Base-by-base conservation (phyloP, 2,113 vertebrate genomes). In the Axis porcinus region DNA sequence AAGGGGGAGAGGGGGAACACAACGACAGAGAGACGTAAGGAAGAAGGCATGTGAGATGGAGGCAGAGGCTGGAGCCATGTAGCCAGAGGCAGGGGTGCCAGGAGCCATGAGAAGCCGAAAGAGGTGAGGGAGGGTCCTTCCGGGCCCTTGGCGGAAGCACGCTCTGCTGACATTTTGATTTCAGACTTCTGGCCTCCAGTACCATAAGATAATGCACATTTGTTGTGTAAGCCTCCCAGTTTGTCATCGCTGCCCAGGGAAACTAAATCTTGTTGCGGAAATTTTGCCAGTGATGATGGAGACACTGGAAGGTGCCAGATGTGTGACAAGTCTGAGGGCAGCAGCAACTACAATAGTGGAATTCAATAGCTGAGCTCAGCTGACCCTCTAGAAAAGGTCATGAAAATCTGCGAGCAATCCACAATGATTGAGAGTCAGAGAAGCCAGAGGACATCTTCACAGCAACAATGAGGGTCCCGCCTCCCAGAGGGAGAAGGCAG, bases 71-170 rank as follows among this genome's bases (percentile, higher is more conserved):
- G 28, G 28, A 50, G 28, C 1, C 5, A 1, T 1, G 9, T 0
- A 12, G 45, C 78, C 45, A 52, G 28, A 81, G 47, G 28, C 78
- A 6, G 1, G 45, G 78, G 12, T 0, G 28, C 47, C 45, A 33
- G 78, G 16, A 79, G 28, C 28, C 74, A 3, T 0, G 15, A 50
- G 45, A 33, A 21, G 9, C 3, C 6, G 47, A 9, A 10, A 81
- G 45, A 33, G 30, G 28, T 0, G 10, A 21, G 78, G 40, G 47
- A 81, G 30, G 28, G 10, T 13, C 47, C 19, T 52, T 16, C 16
- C 1, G 1, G 1, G 47, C 28, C 47, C 16, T 21, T 3, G 47
- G 78, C 1, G 2, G 16, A 33, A 50, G 45, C 76, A 6, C 0
- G 0, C 28, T 81, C 78, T 79, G 27, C 27, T 19, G 76, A 47